A percentile compares a stretch with the other conserved stretches of the same genome.
These are phyloP conservation scores for Papilio aristodemus DNA, from an alignment of 1,140 invertebrate genomes.

Conservation along the genomic window DNA sequence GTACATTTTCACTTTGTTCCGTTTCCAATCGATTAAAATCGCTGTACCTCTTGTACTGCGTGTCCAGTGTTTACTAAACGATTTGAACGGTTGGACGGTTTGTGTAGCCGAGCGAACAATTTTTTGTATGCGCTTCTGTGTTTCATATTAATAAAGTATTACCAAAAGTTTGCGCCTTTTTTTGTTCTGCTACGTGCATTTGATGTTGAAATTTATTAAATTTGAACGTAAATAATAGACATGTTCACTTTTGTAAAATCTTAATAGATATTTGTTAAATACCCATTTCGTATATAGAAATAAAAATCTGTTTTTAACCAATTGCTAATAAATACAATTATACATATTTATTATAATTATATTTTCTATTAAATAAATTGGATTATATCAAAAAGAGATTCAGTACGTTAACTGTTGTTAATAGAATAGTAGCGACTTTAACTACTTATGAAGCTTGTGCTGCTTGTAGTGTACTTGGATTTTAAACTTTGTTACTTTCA, in stretches of 20 bases:
- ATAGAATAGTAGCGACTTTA: too few species aligned
- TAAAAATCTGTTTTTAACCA: too few species aligned
- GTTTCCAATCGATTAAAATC: conserved; percentile 80
- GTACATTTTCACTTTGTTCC: conserved; percentile 80
- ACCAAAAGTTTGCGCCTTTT: conserved; percentile 24
- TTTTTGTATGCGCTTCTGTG: conserved; percentile 53
- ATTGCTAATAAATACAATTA: too few species aligned
- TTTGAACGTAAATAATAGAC: too few species aligned
- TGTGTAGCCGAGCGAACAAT: conserved; percentile 56
- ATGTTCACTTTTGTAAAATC: too few species aligned
- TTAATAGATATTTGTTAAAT: not conserved
- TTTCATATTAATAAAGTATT: conserved; percentile 31
- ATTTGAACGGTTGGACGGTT: conserved; percentile 76
- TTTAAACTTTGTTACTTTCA: conserved; percentile 9
- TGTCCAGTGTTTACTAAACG: conserved; percentile 79
- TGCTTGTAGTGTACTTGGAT: not conserved
- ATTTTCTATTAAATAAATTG: too few species aligned
- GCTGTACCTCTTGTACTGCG: conserved; percentile 76
- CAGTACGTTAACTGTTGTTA: too few species aligned
- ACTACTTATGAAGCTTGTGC: conserved; percentile 3
- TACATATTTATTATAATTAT: too few species aligned
- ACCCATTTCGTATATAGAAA: too few species aligned
- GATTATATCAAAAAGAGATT: too few species aligned
- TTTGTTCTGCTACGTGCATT: not conserved
- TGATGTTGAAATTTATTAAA: not conserved